Conservation (phyloP, 2,797 vertebrate genomes). For the Ctenochaetus hawaiiensis region DNA sequence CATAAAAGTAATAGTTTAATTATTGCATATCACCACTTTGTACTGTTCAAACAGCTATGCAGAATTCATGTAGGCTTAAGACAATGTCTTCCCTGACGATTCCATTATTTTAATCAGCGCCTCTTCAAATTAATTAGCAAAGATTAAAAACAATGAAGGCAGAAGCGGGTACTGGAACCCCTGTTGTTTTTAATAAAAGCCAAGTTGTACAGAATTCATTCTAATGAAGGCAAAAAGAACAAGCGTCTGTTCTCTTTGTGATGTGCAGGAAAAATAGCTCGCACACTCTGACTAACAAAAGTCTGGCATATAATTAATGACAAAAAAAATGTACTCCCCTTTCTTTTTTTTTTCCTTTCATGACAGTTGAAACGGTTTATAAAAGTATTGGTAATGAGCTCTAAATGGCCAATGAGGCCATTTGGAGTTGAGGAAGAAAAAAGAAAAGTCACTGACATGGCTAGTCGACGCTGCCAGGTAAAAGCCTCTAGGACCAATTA, state of each 20-base stretch:
- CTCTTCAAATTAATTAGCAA: slow-evolving; percentile 77
- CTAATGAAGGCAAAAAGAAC: slow-evolving; percentile 62
- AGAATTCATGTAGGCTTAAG: slow-evolving; percentile 50
- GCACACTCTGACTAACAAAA: slow-evolving; percentile 62
- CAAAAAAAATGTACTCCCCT: slow-evolving; percentile 24
- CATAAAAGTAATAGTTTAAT: slow-evolving; percentile 45
- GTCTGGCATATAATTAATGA: slow-evolving; percentile 65
- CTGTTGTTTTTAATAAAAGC: slow-evolving; percentile 76
- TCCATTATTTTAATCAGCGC: slow-evolving; percentile 68
- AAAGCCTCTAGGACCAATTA: slow-evolving; percentile 79
- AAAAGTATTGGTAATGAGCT: slow-evolving; percentile 69
- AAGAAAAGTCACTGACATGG: slow-evolving; percentile 40
- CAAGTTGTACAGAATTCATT: slow-evolving; percentile 67
- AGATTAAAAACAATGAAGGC: slow-evolving; percentile 74
- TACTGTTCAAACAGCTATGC: slow-evolving; percentile 49
- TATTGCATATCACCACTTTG: slow-evolving; percentile 45
- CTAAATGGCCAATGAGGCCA: slow-evolving; percentile 57
- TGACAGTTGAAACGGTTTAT: slow-evolving; percentile 42
- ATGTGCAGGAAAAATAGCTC: slow-evolving; percentile 65
- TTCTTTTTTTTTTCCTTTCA: slow-evolving; percentile 25
- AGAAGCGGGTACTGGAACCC: slow-evolving; percentile 61
- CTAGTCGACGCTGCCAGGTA: slow-evolving; percentile 60
- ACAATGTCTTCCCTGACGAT: slow-evolving; percentile 56
- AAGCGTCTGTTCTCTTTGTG: slow-evolving; percentile 73
- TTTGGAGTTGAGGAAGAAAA: slow-evolving; percentile 16